Evolutionary conservation across 1,140 invertebrate genomes (phyloP).

Genomic region (Cydia amplana): DNA sequence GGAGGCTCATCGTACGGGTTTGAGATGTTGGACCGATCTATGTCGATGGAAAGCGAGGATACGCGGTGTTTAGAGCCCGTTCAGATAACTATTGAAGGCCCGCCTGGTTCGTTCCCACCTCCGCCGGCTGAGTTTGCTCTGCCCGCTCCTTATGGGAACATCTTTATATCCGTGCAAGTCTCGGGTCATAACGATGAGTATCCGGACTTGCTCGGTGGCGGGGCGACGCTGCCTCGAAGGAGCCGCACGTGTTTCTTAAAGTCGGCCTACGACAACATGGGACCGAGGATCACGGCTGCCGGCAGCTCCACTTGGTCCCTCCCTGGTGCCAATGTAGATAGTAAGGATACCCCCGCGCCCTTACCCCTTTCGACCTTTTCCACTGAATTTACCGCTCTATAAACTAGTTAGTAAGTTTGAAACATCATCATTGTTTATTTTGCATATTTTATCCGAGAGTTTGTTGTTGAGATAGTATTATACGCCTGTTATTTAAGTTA

Average conservation of each 20-base stretch:
- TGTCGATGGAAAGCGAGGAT: constrained; percentile 73
- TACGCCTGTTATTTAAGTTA: constrained; percentile 30
- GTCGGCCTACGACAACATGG: constrained; percentile 92
- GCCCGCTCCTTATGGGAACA: constrained; percentile 71
- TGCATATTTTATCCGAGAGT: constrained; percentile 30
- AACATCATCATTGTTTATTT: constrained; percentile 24
- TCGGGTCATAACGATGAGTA: constrained; percentile 77
- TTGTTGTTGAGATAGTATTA: constrained; percentile 21
- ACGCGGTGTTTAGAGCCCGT: constrained; percentile 67
- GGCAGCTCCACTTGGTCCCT: constrained; percentile 90
- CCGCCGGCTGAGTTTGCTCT: constrained; percentile 74
- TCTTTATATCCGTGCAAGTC: constrained; percentile 76
- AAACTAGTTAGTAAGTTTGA: constrained; percentile 33
- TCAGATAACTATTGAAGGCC: constrained; percentile 89
- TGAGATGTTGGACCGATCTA: constrained; percentile 77
- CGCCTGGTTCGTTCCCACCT: constrained; percentile 74
- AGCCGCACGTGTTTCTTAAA: constrained; percentile 70
- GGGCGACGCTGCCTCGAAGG: constrained; percentile 59
- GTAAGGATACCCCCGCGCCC: constrained; percentile 47
- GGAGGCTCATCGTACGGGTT: constrained; percentile 81
- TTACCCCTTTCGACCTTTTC: constrained; percentile 67
- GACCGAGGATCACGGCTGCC: constrained; percentile 90
- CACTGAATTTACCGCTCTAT: constrained; percentile 74
- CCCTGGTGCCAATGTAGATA: constrained; percentile 80
- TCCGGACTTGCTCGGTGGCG: constrained; percentile 73